Conservation (phyloP, 2,888 invertebrate genomes). For the Thera britannica region DNA sequence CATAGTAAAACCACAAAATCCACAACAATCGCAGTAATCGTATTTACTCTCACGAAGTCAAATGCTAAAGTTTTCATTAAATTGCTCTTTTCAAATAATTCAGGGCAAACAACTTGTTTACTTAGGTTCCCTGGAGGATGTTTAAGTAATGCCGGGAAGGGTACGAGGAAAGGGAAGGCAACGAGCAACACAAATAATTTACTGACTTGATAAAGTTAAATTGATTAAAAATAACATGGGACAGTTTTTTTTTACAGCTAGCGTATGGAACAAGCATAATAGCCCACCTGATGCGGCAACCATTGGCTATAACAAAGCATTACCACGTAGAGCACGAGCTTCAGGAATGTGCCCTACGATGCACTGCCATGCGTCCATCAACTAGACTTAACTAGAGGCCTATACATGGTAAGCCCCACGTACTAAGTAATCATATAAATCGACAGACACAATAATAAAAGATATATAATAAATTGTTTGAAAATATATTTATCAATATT, state of each 20-base stretch:
- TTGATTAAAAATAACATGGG: not conserved
- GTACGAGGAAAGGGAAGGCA: not conserved
- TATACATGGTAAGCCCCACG: no score
- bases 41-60: slow-evolving; percentile 37
- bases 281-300: no score
- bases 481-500: no score
- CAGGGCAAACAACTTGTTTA: slow-evolving; percentile 43
- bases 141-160: slow-evolving; percentile 17
- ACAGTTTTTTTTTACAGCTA: not conserved
- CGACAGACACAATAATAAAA: no score
- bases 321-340: no score
- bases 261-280: no score
- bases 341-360: no score
- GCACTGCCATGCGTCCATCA: no score
- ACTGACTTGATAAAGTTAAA: not conserved
- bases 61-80: slow-evolving; percentile 42
- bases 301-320: no score
- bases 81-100: slow-evolving; percentile 46
- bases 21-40: slow-evolving; percentile 26
- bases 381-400: no score
- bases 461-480: no score
- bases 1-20: slow-evolving; percentile 26
- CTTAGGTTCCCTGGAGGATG: slow-evolving; percentile 37
- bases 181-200: slow-evolving; percentile 13
- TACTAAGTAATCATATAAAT: no score